phyloP scores from a whole-genome alignment of 2,113 vertebrate species.

The Oncorhynchus keta region DNA sequence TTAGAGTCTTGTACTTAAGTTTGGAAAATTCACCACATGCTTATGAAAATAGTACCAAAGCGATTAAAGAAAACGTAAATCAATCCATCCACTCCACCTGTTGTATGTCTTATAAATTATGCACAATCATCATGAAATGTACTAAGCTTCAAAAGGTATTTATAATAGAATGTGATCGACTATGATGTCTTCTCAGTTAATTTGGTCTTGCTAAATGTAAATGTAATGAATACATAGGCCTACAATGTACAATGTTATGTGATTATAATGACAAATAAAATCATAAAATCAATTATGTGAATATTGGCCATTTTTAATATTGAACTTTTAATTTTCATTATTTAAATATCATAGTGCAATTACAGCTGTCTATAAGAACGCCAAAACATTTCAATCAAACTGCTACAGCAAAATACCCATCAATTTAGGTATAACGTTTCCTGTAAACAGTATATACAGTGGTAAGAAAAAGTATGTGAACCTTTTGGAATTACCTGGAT shows the following conservation, averaged over 20 bases:
- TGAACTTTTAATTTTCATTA: too few relatives aligned
- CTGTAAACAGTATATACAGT: background rate
- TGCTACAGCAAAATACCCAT: background rate
- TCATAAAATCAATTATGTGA: slow-evolving; percentile 14
- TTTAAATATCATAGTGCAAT: too few relatives aligned
- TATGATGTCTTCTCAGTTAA: slow-evolving; percentile 42
- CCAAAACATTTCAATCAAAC: background rate
- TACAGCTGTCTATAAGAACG: too few relatives aligned
- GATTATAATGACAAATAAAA: slow-evolving; percentile 47
- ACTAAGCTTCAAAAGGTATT: slow-evolving; percentile 20
- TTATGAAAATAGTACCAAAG: too few relatives aligned
- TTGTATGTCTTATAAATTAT: slow-evolving; percentile 34
- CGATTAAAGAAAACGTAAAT: slow-evolving; percentile 7
- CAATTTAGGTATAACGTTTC: background rate
- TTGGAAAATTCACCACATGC: too few relatives aligned
- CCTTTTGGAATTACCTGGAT: too few relatives aligned
- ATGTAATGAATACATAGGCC: slow-evolving; percentile 28
- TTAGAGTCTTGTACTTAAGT: too few relatives aligned
- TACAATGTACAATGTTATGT: slow-evolving; percentile 31
- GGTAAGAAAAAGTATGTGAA: too few relatives aligned
- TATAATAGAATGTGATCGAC: slow-evolving; percentile 47
- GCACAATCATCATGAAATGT: slow-evolving; percentile 18
- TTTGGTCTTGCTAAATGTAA: slow-evolving; percentile 38
- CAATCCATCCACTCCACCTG: slow-evolving; percentile 26
- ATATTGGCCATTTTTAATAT: too few relatives aligned